Evolutionary conservation across 2,888 invertebrate genomes (phyloP).

Genomic region (Drosophila greeni): DNA sequence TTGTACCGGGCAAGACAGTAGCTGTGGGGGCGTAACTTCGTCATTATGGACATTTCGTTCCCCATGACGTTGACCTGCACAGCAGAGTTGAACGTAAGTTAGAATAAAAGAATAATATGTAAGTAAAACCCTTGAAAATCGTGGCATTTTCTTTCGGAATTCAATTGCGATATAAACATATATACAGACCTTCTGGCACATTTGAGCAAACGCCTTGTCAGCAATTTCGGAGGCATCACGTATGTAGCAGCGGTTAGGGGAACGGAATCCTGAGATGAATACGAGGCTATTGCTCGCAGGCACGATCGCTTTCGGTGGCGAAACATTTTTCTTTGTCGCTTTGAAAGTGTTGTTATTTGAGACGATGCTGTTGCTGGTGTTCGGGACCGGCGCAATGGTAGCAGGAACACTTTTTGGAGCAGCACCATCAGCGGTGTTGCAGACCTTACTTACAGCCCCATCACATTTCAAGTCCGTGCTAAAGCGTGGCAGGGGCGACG

Average conservation of each 20-base stretch:
- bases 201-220: slow-evolving; percentile 25
- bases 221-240: slow-evolving; percentile 39
- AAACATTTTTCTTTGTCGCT: background rate
- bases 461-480: background rate
- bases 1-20: slow-evolving; percentile 32
- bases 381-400: too few relatives aligned
- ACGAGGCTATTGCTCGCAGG: slow-evolving; percentile 41
- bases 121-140: background rate
- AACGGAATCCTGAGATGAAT: slow-evolving; percentile 35
- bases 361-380: background rate
- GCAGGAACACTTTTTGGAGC: background rate
- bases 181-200: slow-evolving; percentile 44
- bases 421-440: background rate
- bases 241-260: slow-evolving; percentile 47
- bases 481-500: background rate
- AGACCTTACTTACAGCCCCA: background rate
- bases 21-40: background rate
- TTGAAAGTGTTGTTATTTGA: background rate
- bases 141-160: background rate
- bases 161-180: background rate
- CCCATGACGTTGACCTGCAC: slow-evolving; percentile 36
- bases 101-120: background rate
- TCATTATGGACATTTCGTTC: slow-evolving; percentile 16
- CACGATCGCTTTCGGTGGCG: background rate
- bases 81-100: background rate